These are phyloP conservation scores for Argyrosomus japonicus DNA, from an alignment of 2,113 vertebrate genomes.

Conservation along the genomic window DNA sequence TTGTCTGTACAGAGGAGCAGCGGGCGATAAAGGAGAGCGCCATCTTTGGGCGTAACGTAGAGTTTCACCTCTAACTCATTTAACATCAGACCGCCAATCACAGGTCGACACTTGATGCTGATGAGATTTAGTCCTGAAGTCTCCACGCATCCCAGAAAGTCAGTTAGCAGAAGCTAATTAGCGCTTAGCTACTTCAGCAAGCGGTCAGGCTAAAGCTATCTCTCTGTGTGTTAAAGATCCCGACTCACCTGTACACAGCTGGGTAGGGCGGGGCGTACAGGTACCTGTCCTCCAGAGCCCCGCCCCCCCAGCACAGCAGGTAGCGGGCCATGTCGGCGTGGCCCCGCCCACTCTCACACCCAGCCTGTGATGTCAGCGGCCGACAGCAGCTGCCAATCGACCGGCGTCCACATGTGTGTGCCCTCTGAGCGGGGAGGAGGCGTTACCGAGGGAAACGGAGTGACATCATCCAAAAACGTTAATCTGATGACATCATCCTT, in stretches of 20 bases:
- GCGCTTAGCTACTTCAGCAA: no score
- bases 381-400: constrained; percentile 24
- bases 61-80: no score
- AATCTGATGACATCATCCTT: constrained; percentile 39
- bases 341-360: constrained; percentile 45
- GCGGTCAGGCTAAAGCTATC: no score
- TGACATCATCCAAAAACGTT: background rate
- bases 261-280: constrained; percentile 76
- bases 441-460: background rate
- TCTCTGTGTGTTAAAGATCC: no score
- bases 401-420: constrained; percentile 8
- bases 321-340: constrained; percentile 73
- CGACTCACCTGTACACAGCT: constrained; percentile 82
- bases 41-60: no score
- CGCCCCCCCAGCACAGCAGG: constrained; percentile 84
- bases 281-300: constrained; percentile 80
- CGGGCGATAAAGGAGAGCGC: no score
- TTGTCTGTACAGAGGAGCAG: no score
- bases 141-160: no score
- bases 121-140: no score
- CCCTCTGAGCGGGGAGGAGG: background rate
- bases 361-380: constrained; percentile 26
- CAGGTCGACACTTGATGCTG: no score
- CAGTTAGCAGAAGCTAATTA: no score
- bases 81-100: no score